Evolutionary conservation across 1,140 invertebrate genomes (phyloP).

Genomic region (Latrodectus geometricus): DNA sequence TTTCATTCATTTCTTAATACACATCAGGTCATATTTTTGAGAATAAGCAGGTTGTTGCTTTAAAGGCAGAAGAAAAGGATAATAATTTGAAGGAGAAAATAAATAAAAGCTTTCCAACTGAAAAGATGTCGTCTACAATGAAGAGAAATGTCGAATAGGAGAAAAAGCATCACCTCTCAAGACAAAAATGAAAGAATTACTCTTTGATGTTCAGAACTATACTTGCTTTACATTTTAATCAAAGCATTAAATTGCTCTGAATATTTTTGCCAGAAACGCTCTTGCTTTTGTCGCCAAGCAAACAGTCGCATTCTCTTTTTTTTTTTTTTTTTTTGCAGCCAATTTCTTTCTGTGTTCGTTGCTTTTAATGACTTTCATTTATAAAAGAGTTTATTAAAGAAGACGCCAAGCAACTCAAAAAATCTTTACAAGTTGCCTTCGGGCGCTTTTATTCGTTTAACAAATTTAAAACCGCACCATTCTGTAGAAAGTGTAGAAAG

Average conservation of each 20-base stretch:
- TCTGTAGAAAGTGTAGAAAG: neutral
- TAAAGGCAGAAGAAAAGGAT: constrained; percentile 3
- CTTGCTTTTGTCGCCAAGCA: constrained; percentile 31
- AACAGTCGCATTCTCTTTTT: neutral
- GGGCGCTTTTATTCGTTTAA: constrained; percentile 49
- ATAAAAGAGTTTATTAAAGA: constrained; percentile 27
- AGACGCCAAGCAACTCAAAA: constrained; percentile 18
- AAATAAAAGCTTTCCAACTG: constrained; percentile 1
- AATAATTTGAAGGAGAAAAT: neutral
- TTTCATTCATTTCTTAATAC: neutral
- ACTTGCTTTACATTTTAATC: constrained; percentile 49
- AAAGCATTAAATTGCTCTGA: constrained; percentile 49
- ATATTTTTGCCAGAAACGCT: constrained; percentile 8
- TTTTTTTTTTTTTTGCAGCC: neutral
- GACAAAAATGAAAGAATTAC: neutral
- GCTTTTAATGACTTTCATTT: constrained; percentile 51
- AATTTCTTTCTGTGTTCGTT: neutral
- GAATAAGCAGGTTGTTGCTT: constrained; percentile 50
- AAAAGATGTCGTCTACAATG: constrained; percentile 19
- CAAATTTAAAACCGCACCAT: constrained; percentile 46
- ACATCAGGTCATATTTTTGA: constrained; percentile 31
- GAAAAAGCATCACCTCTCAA: constrained; percentile 40
- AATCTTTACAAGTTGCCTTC: constrained; percentile 21
- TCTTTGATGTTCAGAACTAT: constrained; percentile 45
- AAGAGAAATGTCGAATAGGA: constrained; percentile 12